Evolutionary conservation across 2,113 vertebrate genomes (phyloP).

Genomic region (Dromas ardeola): DNA sequence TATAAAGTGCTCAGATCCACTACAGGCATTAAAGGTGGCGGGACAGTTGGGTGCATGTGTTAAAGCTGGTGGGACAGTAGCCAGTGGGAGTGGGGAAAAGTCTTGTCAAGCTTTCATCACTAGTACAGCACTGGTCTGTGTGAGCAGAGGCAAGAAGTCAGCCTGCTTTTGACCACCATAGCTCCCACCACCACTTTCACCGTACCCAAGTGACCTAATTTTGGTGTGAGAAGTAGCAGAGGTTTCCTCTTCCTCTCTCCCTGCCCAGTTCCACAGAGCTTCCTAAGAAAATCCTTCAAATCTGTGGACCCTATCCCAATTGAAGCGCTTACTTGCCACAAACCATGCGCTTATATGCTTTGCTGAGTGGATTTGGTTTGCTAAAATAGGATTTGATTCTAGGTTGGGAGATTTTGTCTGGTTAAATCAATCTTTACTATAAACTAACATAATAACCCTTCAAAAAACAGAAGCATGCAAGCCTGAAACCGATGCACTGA

Average conservation of each 20-base stretch:
- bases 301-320: neutral
- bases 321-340: neutral
- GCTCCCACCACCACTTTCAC: neutral
- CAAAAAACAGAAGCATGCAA: neutral
- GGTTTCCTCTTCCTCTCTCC: neutral
- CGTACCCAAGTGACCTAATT: neutral
- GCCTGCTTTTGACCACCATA: neutral
- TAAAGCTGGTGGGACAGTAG: neutral
- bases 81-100: neutral
- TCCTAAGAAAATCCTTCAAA: neutral
- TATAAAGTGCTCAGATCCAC: neutral
- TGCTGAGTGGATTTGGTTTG: neutral
- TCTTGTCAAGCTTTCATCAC: neutral
- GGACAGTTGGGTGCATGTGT: neutral
- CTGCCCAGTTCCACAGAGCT: neutral
- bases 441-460: neutral
- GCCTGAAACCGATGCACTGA: accelerated
- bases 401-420: neutral
- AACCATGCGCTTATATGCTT: neutral
- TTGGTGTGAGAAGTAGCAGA: neutral
- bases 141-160: neutral
- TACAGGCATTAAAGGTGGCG: neutral
- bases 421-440: slow-evolving; percentile 29
- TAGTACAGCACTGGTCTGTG: neutral
- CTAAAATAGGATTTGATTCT: slow-evolving; percentile 16